These are phyloP conservation scores for Lepidocyrtinus sp. DNA, from an alignment of 2,888 invertebrate genomes.

Conservation along the genomic window DNA sequence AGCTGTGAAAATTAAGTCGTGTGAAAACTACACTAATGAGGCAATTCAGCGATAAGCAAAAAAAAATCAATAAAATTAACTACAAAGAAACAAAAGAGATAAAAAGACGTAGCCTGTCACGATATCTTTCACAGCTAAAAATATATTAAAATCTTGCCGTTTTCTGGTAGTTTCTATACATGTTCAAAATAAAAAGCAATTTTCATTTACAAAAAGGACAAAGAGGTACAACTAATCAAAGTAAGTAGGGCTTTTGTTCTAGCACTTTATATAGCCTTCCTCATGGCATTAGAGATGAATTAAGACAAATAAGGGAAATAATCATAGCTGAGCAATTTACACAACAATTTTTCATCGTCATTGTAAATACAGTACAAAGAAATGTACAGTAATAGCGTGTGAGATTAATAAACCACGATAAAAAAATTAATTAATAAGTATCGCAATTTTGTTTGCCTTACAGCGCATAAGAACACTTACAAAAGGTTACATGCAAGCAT, in stretches of 20 bases:
- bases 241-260: constrained; percentile 3
- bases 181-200: background rate
- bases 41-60: constrained; percentile 65
- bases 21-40: constrained; percentile 69
- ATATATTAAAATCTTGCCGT: background rate
- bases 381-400: background rate
- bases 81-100: background rate
- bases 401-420: background rate
- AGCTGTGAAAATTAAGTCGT: constrained; percentile 70
- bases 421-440: background rate
- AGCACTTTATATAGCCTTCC: background rate
- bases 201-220: constrained; percentile 12
- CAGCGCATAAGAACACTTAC: background rate
- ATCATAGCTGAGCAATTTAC: constrained; percentile 6
- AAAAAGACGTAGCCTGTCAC: background rate
- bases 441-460: background rate
- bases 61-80: constrained; percentile 24
- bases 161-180: background rate
- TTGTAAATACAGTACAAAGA: too few relatives aligned
- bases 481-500: constrained; percentile 7
- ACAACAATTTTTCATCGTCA: background rate
- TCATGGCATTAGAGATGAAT: background rate
- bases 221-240: background rate
- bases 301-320: background rate
- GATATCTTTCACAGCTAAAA: constrained; percentile 1